phyloP scores from a whole-genome alignment of 2,888 invertebrate genomes.

The Ernsta delagoae region DNA sequence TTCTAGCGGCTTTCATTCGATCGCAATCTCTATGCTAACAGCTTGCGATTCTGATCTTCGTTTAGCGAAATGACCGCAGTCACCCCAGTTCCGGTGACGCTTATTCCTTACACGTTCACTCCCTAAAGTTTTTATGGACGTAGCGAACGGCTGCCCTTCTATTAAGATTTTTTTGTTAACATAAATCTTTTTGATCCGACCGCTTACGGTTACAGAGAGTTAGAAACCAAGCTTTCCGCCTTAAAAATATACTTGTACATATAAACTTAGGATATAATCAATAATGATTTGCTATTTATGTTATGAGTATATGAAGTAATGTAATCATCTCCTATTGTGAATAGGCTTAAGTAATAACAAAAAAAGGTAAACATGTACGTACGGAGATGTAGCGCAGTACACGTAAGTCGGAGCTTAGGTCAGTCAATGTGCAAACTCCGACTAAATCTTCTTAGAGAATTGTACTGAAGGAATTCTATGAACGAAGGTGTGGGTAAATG shows the following conservation, averaged over 20 bases:
- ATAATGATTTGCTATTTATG: too few species aligned
- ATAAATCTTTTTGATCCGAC: slow-evolving; percentile 50
- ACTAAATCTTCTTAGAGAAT: slow-evolving; percentile 35
- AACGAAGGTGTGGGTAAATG: slow-evolving; percentile 32
- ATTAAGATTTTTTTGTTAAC: slow-evolving; percentile 68
- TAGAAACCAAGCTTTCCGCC: neutral
- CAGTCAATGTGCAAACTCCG: slow-evolving; percentile 35
- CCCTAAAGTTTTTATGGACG: slow-evolving; percentile 80
- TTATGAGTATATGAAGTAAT: too few species aligned
- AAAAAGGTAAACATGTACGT: neutral
- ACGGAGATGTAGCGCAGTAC: neutral
- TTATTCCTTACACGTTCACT: slow-evolving; percentile 83
- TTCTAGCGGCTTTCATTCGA: slow-evolving; percentile 80
- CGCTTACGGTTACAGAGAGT: slow-evolving; percentile 18
- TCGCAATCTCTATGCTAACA: slow-evolving; percentile 85
- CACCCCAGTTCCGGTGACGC: slow-evolving; percentile 77
- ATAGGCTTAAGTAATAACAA: too few species aligned
- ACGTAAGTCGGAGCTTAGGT: slow-evolving; percentile 27
- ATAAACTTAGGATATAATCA: too few species aligned
- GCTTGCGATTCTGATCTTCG: slow-evolving; percentile 85
- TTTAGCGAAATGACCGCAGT: slow-evolving; percentile 85
- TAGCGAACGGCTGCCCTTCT: slow-evolving; percentile 65
- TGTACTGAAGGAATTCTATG: slow-evolving; percentile 28
- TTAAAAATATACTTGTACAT: neutral
- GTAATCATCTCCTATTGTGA: too few species aligned